Conservation (phyloP, 2,888 invertebrate genomes). For the Gortyna flavago region DNA sequence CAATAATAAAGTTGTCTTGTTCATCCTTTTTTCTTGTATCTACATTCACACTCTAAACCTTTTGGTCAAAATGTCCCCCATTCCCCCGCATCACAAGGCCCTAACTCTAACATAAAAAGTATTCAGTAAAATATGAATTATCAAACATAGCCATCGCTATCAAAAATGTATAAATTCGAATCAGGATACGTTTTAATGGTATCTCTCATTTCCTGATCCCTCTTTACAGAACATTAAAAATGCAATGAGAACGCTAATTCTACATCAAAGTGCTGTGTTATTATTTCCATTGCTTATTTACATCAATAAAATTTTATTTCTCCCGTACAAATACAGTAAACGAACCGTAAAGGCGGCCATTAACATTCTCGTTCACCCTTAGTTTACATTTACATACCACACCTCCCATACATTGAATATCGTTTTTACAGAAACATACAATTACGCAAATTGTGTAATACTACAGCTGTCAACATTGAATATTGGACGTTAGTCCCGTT, state of each 20-base stretch:
- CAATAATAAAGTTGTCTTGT: neutral
- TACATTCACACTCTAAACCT: neutral
- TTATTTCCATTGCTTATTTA: constrained; percentile 72
- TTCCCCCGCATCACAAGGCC: neutral
- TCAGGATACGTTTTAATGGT: constrained; percentile 51
- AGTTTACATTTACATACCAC: constrained; percentile 80
- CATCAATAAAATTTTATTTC: constrained; percentile 73
- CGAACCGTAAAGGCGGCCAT: constrained; percentile 65
- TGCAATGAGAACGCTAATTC: constrained; percentile 59
- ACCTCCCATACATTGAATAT: constrained; percentile 71
- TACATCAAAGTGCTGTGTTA: constrained; percentile 66
- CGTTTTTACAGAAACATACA: constrained; percentile 75
- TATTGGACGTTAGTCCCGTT: constrained; percentile 39
- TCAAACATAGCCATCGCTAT: constrained; percentile 1
- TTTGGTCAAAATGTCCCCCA: neutral
- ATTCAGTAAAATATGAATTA: constrained; percentile 9
- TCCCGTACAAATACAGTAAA: constrained; percentile 62
- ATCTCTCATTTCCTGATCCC: constrained; percentile 52
- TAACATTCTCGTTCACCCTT: constrained; percentile 70
- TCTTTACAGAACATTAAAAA: constrained; percentile 62
- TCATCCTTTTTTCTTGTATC: neutral
- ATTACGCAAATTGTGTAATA: constrained; percentile 84
- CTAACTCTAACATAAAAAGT: too few species aligned
- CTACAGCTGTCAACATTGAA: constrained; percentile 73
- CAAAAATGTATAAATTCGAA: constrained; percentile 25